Evolutionary conservation across 1,140 invertebrate species (phyloP).

Genomic region (Phortica variegata): DNA sequence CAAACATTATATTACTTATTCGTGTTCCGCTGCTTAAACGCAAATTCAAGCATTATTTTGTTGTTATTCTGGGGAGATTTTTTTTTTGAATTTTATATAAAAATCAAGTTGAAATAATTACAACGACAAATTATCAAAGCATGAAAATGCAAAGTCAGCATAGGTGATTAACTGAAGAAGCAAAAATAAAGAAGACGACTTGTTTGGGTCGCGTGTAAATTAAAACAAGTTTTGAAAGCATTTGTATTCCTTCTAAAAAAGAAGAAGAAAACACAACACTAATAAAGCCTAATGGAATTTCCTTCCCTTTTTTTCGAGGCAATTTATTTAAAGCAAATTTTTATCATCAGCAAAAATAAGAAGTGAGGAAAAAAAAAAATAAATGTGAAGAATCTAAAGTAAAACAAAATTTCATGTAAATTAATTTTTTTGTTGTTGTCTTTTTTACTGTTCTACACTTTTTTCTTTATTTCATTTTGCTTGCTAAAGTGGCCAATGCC

Average conservation of each 20-base stretch:
- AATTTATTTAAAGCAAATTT: constrained; percentile 23
- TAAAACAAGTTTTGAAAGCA: not conserved
- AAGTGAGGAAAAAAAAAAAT: not conserved
- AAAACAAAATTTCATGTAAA: constrained; percentile 32
- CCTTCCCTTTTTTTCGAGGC: not conserved
- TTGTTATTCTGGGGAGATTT: too few relatives aligned
- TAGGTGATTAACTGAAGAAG: too few relatives aligned
- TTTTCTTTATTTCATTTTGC: constrained; percentile 28
- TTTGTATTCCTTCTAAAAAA: not conserved
- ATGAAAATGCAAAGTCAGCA: too few relatives aligned
- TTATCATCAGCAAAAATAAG: not conserved
- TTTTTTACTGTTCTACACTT: constrained; percentile 28
- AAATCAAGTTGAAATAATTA: too few relatives aligned
- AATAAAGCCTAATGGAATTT: constrained; percentile 24
- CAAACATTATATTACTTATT: too few relatives aligned
- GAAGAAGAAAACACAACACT: constrained; percentile 25
- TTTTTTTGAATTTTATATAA: too few relatives aligned
- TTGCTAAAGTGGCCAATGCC: constrained; percentile 1
- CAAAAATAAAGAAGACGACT: too few relatives aligned
- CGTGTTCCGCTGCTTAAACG: too few relatives aligned
- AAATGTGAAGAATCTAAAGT: not conserved
- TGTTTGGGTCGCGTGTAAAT: too few relatives aligned
- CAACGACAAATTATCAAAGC: too few relatives aligned
- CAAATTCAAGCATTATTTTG: too few relatives aligned
- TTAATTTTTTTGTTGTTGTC: constrained; percentile 32